Percentiles rank a stretch among this genome's conserved stretches.
These are phyloP conservation scores for Pheosia gnoma DNA, from an alignment of 2,888 invertebrate species.

Conservation along the genomic window DNA sequence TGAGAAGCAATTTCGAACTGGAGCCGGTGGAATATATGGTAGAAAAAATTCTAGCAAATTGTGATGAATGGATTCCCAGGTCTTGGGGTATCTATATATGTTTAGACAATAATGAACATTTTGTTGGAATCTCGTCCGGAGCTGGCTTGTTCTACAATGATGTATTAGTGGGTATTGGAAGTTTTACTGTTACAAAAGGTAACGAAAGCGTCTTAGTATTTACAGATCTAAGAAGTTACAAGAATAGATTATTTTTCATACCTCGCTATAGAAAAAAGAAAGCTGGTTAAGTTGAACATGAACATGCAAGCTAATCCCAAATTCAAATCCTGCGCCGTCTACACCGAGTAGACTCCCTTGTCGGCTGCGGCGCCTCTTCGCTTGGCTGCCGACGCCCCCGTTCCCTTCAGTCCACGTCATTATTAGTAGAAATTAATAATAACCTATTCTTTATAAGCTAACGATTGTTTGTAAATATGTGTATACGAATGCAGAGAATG, in stretches of 20 bases:
- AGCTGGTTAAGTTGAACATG: too few relatives aligned
- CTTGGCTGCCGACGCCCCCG: too few relatives aligned
- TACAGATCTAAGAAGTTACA: conserved; percentile 12
- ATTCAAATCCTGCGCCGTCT: too few relatives aligned
- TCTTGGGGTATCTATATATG: conserved; percentile 15
- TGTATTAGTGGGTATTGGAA: conserved; percentile 10
- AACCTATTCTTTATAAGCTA: too few relatives aligned
- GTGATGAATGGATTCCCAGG: conserved; percentile 15
- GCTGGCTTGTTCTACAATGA: conserved; percentile 6
- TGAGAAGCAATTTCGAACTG: conserved; percentile 8
- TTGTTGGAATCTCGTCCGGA: conserved; percentile 14
- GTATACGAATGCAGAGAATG: too few relatives aligned
- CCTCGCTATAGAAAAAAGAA: too few relatives aligned
- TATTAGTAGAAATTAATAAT: too few relatives aligned
- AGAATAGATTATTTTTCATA: neutral
- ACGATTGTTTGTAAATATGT: too few relatives aligned
- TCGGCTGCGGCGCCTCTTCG: too few relatives aligned
- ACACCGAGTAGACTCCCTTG: too few relatives aligned
- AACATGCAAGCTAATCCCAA: too few relatives aligned
- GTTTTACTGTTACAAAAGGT: conserved; percentile 10
- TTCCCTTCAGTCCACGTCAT: too few relatives aligned
- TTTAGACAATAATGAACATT: conserved; percentile 14
- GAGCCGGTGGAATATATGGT: conserved; percentile 11
- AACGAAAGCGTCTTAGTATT: conserved; percentile 16
- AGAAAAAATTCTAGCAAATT: neutral